Evolutionary conservation across 1,140 invertebrate genomes (phyloP).

Genomic region (Aporrectodea caliginosa): DNA sequence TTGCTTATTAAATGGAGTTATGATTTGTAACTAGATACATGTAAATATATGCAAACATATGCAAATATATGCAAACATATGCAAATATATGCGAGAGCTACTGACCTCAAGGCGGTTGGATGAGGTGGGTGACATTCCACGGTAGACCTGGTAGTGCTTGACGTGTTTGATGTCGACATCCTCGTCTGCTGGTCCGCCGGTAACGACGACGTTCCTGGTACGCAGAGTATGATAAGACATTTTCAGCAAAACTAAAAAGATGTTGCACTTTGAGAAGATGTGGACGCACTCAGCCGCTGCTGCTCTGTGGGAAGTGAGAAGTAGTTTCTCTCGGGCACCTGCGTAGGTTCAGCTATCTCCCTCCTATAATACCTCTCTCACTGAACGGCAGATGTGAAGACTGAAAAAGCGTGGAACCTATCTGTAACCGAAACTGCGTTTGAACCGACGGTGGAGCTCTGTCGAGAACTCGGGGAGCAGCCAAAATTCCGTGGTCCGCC

Average conservation of each 20-base stretch:
- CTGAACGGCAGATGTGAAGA: not conserved
- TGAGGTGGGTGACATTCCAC: slow-evolving; percentile 46
- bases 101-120: slow-evolving; percentile 51
- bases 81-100: not conserved
- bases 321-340: too few species aligned
- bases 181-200: slow-evolving; percentile 12
- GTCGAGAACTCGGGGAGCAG: too few species aligned
- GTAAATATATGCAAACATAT: too few species aligned
- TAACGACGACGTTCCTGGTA: not conserved
- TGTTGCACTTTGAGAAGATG: not conserved
- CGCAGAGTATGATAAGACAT: not conserved
- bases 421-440: not conserved
- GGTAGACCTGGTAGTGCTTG: slow-evolving; percentile 47
- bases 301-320: not conserved
- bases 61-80: too few species aligned
- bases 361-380: too few species aligned
- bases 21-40: too few species aligned
- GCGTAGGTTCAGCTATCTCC: too few species aligned
- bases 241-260: not conserved
- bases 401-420: not conserved
- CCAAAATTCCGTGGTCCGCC: too few species aligned
- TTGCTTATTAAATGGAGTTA: too few species aligned
- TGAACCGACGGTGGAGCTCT: too few species aligned
- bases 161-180: slow-evolving; percentile 21
- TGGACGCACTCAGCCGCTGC: not conserved